Evolutionary conservation across 2,113 vertebrate genomes (phyloP), one percentile per base, ranked within the genome.

Genomic region (Crotalus helleri): DNA sequence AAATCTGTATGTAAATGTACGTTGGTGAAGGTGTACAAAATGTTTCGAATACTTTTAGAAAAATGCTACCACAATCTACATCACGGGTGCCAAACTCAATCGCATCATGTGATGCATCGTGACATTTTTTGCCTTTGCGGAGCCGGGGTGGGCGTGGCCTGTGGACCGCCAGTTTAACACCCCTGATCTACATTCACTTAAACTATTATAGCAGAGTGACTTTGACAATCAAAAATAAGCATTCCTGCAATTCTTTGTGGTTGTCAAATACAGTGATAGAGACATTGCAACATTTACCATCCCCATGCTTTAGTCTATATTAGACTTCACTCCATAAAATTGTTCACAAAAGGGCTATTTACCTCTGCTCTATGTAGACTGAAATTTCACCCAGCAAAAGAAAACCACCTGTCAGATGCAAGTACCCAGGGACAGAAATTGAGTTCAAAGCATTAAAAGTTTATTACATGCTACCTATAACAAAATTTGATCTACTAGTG

Each of bases 191-290:
- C 33, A 58, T 44, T 61, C 87, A 81, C 39, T 55, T 81, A 46
- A 81, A 53, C 15, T n/a, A 44, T 89, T 26, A 49, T 12, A 33
- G 51, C 51, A n/a, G 5, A 57, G 46, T n/a, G 87, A 23, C 58
- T 89, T 81, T 92, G 87, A 81, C 51, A 89, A 54, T 46, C 39
- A 26, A 81, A 39, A 74, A 53, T 85, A 64, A n/a, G n/a, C 74
- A 92, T 89, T 92, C 81, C 92, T 61, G 57, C 46, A 92, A 92
- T 55, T 49, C 87, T 26, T 61, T 39, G 33, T 89, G 87, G 46
- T 58, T 69, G n/a, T 81, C 33, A 89, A 92, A 24, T 44, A 7
- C 53, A 81, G 6, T 46, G 61, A 92, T 55, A 89, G 29, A 92
- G 61, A 89, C 13, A 1, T 29, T 74, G 23, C 44, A 89, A 61